phyloP scores from a whole-genome alignment of 2,113 vertebrate species.

The Zeus faber region DNA sequence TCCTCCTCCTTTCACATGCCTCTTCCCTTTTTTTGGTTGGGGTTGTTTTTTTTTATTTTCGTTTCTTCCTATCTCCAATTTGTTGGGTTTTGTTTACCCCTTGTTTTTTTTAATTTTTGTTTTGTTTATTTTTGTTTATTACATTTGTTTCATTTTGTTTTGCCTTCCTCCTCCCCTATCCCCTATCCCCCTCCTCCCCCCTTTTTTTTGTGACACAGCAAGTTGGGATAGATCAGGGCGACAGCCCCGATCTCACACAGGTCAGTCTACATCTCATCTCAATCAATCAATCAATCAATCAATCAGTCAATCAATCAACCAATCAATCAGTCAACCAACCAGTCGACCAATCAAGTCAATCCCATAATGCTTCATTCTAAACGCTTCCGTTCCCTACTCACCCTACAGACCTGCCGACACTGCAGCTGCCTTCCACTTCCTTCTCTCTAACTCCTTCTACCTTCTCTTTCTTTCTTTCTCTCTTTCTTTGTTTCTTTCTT shows the following conservation, averaged over 20 bases:
- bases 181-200: slow-evolving; percentile 13
- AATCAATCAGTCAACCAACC: slow-evolving; percentile 10
- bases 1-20: slow-evolving; percentile 61
- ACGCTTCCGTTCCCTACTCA: slow-evolving; percentile 76
- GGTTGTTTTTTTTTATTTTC: slow-evolving; percentile 1
- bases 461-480: slow-evolving; percentile 25
- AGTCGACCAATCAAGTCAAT: slow-evolving; percentile 51
- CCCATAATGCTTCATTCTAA: slow-evolving; percentile 73
- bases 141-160: slow-evolving; percentile 35
- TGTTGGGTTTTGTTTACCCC: slow-evolving; percentile 52
- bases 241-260: slow-evolving; percentile 92
- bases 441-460: slow-evolving; percentile 39
- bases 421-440: slow-evolving; percentile 55
- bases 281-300: slow-evolving; percentile 73
- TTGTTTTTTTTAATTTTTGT: slow-evolving; percentile 66
- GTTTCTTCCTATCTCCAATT: slow-evolving; percentile 45
- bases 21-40: slow-evolving; percentile 35
- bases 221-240: slow-evolving; percentile 92
- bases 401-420: slow-evolving; percentile 72
- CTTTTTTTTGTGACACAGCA: slow-evolving; percentile 85
- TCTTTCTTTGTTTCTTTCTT: too few relatives aligned
- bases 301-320: slow-evolving; percentile 59
- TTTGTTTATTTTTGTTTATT: slow-evolving; percentile 53
- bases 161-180: slow-evolving; percentile 30
- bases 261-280: slow-evolving; percentile 83